These are phyloP conservation scores for Sycobia sp. DNA, from an alignment of 1,140 invertebrate species.

Conservation along the genomic window DNA sequence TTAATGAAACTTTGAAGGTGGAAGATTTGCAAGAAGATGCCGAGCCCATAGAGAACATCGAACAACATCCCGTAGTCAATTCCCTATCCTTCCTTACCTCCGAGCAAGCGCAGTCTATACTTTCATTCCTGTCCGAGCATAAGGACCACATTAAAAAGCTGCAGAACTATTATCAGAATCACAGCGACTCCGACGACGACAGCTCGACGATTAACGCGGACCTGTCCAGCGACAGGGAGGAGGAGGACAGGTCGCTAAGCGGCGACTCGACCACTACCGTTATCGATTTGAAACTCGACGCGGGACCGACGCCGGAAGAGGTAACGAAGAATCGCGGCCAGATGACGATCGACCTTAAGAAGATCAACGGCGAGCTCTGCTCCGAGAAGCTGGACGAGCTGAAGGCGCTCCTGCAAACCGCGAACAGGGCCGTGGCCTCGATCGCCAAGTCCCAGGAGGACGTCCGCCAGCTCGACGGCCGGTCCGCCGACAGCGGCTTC, in stretches of 20 bases:
- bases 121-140: conserved; percentile 45
- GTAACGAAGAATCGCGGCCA: not conserved
- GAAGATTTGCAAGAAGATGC: conserved; percentile 35
- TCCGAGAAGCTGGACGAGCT: conserved; percentile 50
- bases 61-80: conserved; percentile 36
- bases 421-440: conserved; percentile 44
- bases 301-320: not conserved
- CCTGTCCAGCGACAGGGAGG: not conserved
- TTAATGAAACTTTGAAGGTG: conserved; percentile 49
- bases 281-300: conserved; percentile 11
- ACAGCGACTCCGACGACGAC: conserved; percentile 24
- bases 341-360: conserved; percentile 10
- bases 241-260: conserved; percentile 11
- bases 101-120: conserved; percentile 48
- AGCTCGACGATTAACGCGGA: conserved; percentile 11
- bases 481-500: not conserved
- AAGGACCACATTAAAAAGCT: conserved; percentile 18
- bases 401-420: conserved; percentile 45
- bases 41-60: conserved; percentile 41
- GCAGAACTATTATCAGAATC: not conserved
- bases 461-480: not conserved
- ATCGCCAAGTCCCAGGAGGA: conserved; percentile 46
- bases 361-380: conserved; percentile 40
- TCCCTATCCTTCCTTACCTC: conserved; percentile 44
- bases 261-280: conserved; percentile 1